Conservation (phyloP, 1,140 invertebrate genomes). For the Harlomillsia oculata region DNA sequence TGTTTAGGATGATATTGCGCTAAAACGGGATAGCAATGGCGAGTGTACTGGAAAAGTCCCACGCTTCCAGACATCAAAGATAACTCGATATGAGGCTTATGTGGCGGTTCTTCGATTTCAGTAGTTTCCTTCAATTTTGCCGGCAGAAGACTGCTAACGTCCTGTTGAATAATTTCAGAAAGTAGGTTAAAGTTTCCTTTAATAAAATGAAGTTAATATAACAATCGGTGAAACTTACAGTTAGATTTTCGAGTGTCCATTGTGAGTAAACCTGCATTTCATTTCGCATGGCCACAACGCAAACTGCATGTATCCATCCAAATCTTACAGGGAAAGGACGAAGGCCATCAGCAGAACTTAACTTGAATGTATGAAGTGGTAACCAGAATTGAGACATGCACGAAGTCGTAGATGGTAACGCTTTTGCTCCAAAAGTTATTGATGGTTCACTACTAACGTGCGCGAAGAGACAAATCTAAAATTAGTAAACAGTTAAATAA, state of each 20-base stretch:
- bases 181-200: background rate
- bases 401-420: slow-evolving; percentile 28
- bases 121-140: slow-evolving; percentile 1
- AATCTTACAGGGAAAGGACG: slow-evolving; percentile 95
- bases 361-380: slow-evolving; percentile 81
- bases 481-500: slow-evolving; percentile 8
- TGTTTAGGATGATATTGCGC: slow-evolving; percentile 99
- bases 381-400: slow-evolving; percentile 37
- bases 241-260: slow-evolving; percentile 58
- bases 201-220: background rate
- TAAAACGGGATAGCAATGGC: slow-evolving; percentile 90
- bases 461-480: slow-evolving; percentile 32
- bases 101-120: slow-evolving; percentile 12
- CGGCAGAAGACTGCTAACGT: slow-evolving; percentile 25
- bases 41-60: slow-evolving; percentile 32
- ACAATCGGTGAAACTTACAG: slow-evolving; percentile 35
- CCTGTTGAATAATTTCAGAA: slow-evolving; percentile 12
- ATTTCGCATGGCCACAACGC: slow-evolving; percentile 98
- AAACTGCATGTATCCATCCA: slow-evolving; percentile 93
- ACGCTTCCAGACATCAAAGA: slow-evolving; percentile 31
- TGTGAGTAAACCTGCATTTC: slow-evolving; percentile 99
- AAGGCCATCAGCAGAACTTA: slow-evolving; percentile 88
- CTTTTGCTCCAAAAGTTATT: slow-evolving; percentile 33
- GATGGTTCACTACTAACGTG: slow-evolving; percentile 38
- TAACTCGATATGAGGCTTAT: slow-evolving; percentile 30